These are phyloP conservation scores for Agriotes lineatus DNA, from an alignment of 2,888 invertebrate species.

Conservation along the genomic window DNA sequence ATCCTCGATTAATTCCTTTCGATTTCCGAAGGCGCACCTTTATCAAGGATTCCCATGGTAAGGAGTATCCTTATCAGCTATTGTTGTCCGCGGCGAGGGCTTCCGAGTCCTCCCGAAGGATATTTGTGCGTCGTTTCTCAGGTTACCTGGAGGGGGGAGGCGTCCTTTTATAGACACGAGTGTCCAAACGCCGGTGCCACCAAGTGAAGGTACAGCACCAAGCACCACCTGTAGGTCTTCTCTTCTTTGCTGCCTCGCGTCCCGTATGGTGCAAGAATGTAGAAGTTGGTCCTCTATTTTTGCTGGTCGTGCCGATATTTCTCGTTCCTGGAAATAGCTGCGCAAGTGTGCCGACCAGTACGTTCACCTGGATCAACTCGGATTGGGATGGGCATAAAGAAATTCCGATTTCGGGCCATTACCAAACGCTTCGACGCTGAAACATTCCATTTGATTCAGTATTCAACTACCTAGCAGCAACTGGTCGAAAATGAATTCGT, in stretches of 20 bases:
- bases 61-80: constrained; percentile 16
- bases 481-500: too few relatives aligned
- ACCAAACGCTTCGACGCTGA: too few relatives aligned
- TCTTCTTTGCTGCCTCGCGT: constrained; percentile 34
- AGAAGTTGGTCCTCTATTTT: constrained; percentile 34
- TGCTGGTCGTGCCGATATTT: constrained; percentile 31
- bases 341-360: constrained; percentile 38
- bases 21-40: neutral
- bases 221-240: constrained; percentile 42
- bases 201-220: constrained; percentile 38
- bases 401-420: too few relatives aligned
- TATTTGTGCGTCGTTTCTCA: constrained; percentile 60
- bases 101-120: constrained; percentile 25
- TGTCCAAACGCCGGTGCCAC: constrained; percentile 43
- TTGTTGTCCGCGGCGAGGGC: neutral
- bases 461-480: neutral
- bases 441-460: neutral
- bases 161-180: constrained; percentile 67
- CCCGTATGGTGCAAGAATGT: constrained; percentile 33
- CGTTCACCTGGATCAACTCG: constrained; percentile 34
- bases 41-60: neutral
- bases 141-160: constrained; percentile 65
- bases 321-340: constrained; percentile 43
- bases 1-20: neutral
- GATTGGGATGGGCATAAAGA: neutral